Percentiles rank a stretch among this genome's conserved stretches.
phyloP scores from a whole-genome alignment of 2,888 invertebrate genomes.

The Drosophila prolongata region DNA sequence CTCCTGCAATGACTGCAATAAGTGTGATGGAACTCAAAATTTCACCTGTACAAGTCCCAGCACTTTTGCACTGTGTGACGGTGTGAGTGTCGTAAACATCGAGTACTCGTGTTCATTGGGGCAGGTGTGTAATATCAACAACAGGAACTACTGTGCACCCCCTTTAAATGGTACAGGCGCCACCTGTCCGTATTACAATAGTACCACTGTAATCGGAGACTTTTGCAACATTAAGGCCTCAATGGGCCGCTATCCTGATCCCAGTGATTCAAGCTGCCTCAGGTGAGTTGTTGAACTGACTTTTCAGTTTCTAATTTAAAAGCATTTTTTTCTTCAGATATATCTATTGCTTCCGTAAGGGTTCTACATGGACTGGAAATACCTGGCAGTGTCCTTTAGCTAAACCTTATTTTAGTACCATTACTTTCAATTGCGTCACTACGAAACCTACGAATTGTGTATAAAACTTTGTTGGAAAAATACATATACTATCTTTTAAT shows the following conservation, averaged over 20 bases:
- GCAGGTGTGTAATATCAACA: slow-evolving; percentile 16
- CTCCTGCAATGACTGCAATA: slow-evolving; percentile 13
- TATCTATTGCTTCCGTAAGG: slow-evolving; percentile 9
- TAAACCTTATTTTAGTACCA: slow-evolving; percentile 11
- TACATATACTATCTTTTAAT: too few relatives aligned
- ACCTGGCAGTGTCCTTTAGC: slow-evolving; percentile 16
- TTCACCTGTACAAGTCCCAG: slow-evolving; percentile 21
- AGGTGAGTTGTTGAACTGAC: neutral
- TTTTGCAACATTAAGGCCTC: slow-evolving; percentile 7
- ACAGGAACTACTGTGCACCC: neutral
- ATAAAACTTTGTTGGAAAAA: neutral
- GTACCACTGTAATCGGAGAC: neutral
- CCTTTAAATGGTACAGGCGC: slow-evolving; percentile 6
- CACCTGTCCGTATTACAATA: slow-evolving; percentile 3
- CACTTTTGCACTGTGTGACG: slow-evolving; percentile 5
- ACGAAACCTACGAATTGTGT: neutral
- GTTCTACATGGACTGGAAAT: slow-evolving; percentile 14
- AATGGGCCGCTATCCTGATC: slow-evolving; percentile 19
- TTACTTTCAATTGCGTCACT: neutral
- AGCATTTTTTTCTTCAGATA: neutral
- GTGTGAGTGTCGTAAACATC: neutral
- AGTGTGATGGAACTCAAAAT: slow-evolving; percentile 1
- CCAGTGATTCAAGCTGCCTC: slow-evolving; percentile 14
- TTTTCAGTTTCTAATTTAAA: accelerated
- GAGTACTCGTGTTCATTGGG: slow-evolving; percentile 10